Conservation (phyloP, 2,113 vertebrate genomes). For the Passer domesticus region DNA sequence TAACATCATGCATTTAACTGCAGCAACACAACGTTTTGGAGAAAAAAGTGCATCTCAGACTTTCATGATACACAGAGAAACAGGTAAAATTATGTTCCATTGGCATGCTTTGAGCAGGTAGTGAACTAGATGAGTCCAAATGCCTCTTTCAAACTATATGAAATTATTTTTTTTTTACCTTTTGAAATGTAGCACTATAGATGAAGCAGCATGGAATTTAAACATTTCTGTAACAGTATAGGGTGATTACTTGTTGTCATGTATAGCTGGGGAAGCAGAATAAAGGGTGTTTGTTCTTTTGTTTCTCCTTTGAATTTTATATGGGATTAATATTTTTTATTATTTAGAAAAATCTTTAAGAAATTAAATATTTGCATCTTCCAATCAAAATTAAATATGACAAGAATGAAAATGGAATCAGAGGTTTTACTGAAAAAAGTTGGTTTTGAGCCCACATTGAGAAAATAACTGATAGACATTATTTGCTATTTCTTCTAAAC, state of each 20-base stretch:
- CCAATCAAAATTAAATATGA: background rate
- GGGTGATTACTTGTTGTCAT: background rate
- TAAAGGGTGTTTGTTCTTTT: background rate
- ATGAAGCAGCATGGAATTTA: background rate
- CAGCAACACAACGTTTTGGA: background rate
- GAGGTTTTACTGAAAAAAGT: background rate
- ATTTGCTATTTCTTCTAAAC: background rate
- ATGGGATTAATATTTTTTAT: background rate
- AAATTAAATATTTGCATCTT: background rate
- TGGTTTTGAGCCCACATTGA: background rate
- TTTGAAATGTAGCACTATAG: background rate
- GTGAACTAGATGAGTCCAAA: background rate
- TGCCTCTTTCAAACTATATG: background rate
- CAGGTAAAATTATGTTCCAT: background rate
- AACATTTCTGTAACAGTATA: background rate
- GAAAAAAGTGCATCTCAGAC: background rate
- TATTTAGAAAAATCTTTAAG: background rate
- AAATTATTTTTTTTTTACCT: background rate
- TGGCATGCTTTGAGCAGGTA: background rate
- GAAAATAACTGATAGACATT: background rate
- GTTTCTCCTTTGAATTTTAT: background rate
- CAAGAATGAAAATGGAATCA: background rate
- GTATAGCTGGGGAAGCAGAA: background rate
- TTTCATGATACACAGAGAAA: background rate
- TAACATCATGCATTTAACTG: background rate